These are phyloP conservation scores for Cosmorhoe ocellata DNA, from an alignment of 2,888 invertebrate genomes.

Conservation along the genomic window DNA sequence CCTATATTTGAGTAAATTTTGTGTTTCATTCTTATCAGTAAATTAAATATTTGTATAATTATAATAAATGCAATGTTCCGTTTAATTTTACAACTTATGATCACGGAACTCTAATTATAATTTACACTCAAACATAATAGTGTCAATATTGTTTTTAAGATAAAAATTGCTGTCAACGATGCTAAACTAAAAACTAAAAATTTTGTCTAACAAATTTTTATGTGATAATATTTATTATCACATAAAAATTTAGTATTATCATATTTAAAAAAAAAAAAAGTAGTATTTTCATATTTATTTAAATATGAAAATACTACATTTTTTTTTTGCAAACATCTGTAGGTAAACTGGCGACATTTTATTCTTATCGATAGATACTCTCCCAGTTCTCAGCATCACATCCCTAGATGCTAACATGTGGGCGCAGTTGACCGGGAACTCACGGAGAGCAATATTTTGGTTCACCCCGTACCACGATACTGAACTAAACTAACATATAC, in stretches of 20 bases:
- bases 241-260: too few species aligned
- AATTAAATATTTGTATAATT: neutral
- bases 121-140: neutral
- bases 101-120: constrained; percentile 1
- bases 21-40: neutral
- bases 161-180: too few species aligned
- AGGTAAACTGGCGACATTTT: too few species aligned
- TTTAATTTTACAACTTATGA: neutral
- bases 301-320: too few species aligned
- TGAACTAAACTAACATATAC: constrained; percentile 17
- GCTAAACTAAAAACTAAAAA: too few species aligned
- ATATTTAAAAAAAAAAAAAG: too few species aligned
- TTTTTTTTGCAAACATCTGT: too few species aligned
- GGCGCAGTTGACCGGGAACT: constrained; percentile 74
- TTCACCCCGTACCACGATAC: constrained; percentile 63
- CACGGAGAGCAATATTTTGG: constrained; percentile 77
- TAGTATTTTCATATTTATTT: too few species aligned
- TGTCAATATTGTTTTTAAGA: neutral
- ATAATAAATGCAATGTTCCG: neutral
- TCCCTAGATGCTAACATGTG: constrained; percentile 71
- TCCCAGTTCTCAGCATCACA: constrained; percentile 27
- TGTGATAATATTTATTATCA: too few species aligned
- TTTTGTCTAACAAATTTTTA: too few species aligned
- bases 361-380: constrained; percentile 19
- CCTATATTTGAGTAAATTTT: neutral